Evolutionary conservation across 2,888 invertebrate species (phyloP), one percentile per base, ranked within the genome.

Genomic region (Oeneis ivallda): DNA sequence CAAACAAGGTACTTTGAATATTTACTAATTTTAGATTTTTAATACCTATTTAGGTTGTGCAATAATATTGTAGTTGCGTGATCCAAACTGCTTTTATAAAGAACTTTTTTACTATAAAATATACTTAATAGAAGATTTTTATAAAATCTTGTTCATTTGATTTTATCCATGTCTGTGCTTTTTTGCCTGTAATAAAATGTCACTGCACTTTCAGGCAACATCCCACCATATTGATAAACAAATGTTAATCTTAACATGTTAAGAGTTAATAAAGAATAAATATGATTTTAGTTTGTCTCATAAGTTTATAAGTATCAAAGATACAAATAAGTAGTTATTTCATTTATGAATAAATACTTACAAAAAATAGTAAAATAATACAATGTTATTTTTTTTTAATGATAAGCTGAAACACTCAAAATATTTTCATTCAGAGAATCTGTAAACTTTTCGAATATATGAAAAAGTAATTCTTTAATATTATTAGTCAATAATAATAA

Each of bases 161-260:
- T 15, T 15, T 45, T 45, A 45, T 45, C 15, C 8, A 9, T 15
- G n/a, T 15, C n/a, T 4, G n/a, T 6, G 45, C 45, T 7, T n/a
- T 15, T 45, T 52, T 62, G 10, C 15, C 39, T 47, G 54, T 62
- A 39, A 0, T n/a, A 15, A 37, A 6, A n/a, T 13, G 13, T 1
- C 13, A 50, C 50, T 50, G 17, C 54, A 39, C 37, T 17, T 37
- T 10, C 15, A 57, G 41, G 13, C 43, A 45, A 32, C 10, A 43
- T 57, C 57, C 57, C 57, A 57, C 57, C 57, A 57, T 57, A 43
- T 57, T 43, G 57, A 26, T 26, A 57, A 32, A 57, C 32, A 8
- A 32, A n/a, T 32, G 32, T 45, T 43, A 5, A 54, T 54, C 15
- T 0, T 45, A 45, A n/a, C 15, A 52, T 26, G 13, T 13, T 52